phyloP scores from a whole-genome alignment of 2,113 vertebrate genomes.

The Beaufortia kweichowensis region DNA sequence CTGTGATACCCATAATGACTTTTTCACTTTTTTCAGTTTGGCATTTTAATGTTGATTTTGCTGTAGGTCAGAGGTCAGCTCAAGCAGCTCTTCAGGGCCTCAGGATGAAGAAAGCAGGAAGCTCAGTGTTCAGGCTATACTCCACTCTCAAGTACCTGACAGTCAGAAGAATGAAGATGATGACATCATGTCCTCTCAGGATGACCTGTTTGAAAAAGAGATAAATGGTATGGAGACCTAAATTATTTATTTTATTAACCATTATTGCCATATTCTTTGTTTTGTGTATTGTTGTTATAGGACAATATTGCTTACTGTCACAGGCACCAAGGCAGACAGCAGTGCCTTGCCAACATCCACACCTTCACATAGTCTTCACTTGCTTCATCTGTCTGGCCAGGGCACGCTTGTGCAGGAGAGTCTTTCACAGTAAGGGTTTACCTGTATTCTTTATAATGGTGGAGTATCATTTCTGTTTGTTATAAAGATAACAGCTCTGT shows the following conservation, averaged over 20 bases:
- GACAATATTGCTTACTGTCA: neutral
- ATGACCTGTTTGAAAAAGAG: constrained; percentile 84
- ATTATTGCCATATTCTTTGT: neutral
- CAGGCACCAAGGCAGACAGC: constrained; percentile 70
- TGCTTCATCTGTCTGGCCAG: constrained; percentile 91
- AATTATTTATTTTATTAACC: neutral
- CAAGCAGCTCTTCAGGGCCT: constrained; percentile 70
- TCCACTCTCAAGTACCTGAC: constrained; percentile 65
- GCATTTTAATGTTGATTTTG: neutral
- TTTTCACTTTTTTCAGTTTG: neutral
- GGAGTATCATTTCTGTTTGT: neutral
- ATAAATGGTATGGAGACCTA: constrained; percentile 39
- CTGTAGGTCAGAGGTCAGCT: constrained; percentile 69
- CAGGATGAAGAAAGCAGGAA: constrained; percentile 57
- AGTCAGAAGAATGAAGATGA: constrained; percentile 66
- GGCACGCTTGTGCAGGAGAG: constrained; percentile 76
- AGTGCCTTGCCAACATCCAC: constrained; percentile 70
- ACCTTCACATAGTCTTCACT: constrained; percentile 77
- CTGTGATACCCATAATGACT: neutral
- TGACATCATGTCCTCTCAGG: constrained; percentile 82
- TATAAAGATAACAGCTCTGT: neutral
- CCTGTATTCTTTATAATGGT: neutral
- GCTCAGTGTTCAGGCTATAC: constrained; percentile 60
- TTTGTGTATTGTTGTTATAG: neutral
- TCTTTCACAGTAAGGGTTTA: constrained; percentile 79